These are phyloP conservation scores for Drosophila greeni DNA, from an alignment of 2,888 invertebrate species.

Conservation along the genomic window DNA sequence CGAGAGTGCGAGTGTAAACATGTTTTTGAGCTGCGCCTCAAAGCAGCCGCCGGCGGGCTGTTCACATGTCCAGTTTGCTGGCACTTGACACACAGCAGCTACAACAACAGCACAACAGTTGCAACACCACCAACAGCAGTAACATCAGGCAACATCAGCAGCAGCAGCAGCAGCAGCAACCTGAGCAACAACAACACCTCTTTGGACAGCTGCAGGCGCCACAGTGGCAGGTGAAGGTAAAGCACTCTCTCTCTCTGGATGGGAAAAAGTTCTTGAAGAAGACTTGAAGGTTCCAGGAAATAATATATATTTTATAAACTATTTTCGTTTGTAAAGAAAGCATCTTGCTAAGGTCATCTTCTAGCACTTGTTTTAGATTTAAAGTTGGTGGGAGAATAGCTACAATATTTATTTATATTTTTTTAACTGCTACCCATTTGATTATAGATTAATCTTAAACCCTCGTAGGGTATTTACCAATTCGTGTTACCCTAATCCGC, in stretches of 20 bases:
- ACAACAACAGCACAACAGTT: slow-evolving; percentile 51
- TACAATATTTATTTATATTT: not conserved
- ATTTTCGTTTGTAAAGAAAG: no score
- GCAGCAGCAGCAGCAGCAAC: slow-evolving; percentile 10
- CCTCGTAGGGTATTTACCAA: slow-evolving; percentile 14
- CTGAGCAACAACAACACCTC: slow-evolving; percentile 46
- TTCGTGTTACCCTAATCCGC: slow-evolving; percentile 11
- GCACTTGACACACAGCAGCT: slow-evolving; percentile 69
- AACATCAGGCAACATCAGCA: slow-evolving; percentile 19
- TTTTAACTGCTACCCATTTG: not conserved
- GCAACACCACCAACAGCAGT: slow-evolving; percentile 34
- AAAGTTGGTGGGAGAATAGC: not conserved
- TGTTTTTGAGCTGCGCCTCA: slow-evolving; percentile 69
- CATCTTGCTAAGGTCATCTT: no score
- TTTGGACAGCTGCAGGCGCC: slow-evolving; percentile 66
- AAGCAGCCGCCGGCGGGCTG: slow-evolving; percentile 51
- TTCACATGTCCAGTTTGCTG: slow-evolving; percentile 69
- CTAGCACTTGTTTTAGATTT: fast-evolving
- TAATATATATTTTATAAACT: not conserved
- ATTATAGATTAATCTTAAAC: no score
- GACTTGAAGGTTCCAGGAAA: not conserved
- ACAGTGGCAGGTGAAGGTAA: slow-evolving; percentile 50
- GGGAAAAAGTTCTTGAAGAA: slow-evolving; percentile 7
- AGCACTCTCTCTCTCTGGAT: not conserved
- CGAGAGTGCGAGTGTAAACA: slow-evolving; percentile 60